phyloP scores from a whole-genome alignment of 2,888 invertebrate species.

The Oithona nana region DNA sequence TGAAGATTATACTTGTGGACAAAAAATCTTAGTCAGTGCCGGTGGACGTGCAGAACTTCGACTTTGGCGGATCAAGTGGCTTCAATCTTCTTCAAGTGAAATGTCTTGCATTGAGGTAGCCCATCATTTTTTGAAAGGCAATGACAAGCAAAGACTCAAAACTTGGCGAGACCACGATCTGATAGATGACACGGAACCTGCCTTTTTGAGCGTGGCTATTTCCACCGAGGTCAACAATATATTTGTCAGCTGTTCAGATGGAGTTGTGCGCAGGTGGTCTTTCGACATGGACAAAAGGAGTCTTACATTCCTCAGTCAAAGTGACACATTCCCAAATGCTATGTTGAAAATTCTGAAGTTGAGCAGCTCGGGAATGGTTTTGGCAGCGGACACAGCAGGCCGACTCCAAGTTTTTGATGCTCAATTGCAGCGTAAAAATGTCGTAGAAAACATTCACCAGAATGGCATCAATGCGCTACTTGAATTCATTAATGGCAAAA shows the following conservation, averaged over 20 bases:
- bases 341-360: neutral
- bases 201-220: neutral
- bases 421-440: neutral
- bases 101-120: neutral
- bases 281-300: neutral
- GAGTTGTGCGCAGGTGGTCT: neutral
- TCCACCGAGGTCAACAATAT: neutral
- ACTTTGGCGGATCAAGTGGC: neutral
- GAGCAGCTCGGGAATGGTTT: too few species aligned
- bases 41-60: conserved; percentile 9
- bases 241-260: conserved; percentile 5
- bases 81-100: too few species aligned
- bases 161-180: neutral
- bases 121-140: neutral
- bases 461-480: neutral
- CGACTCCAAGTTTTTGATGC: neutral
- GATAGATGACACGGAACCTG: neutral
- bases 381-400: neutral
- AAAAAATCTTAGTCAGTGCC: neutral
- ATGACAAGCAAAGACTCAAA: neutral
- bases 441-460: neutral
- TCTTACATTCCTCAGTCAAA: neutral
- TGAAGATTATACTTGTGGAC: neutral
- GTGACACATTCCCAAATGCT: neutral
- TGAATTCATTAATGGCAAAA: neutral